Conservation (phyloP, 2,888 invertebrate genomes). For the Sclerodermus sp. region DNA sequence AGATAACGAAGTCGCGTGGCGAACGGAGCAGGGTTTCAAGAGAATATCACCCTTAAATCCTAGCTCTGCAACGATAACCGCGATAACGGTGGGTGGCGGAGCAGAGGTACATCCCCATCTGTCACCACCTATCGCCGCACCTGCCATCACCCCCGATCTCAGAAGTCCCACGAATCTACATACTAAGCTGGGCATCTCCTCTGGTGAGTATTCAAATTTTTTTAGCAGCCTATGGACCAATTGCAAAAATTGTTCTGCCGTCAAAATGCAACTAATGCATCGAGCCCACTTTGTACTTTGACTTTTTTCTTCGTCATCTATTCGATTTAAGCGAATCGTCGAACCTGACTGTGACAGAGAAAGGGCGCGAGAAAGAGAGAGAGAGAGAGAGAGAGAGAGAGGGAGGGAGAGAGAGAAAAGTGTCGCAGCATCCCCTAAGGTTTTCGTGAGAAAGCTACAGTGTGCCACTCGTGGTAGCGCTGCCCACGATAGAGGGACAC, state of each 20-base stretch:
- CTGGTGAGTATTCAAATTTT: conserved; percentile 39
- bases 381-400: background rate
- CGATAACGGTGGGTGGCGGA: conserved; percentile 40
- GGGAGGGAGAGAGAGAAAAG: background rate
- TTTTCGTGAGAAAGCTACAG: background rate
- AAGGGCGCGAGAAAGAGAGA: background rate
- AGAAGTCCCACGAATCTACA: conserved; percentile 48
- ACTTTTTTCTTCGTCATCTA: background rate
- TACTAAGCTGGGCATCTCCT: conserved; percentile 49
- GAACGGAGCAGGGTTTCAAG: conserved; percentile 49
- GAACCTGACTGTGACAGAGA: too few relatives aligned
- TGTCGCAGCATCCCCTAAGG: conserved; percentile 10
- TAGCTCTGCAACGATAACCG: conserved; percentile 36
- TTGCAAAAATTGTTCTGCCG: too few relatives aligned
- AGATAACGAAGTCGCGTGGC: conserved; percentile 52
- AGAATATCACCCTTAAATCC: conserved; percentile 45
- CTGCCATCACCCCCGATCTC: conserved; percentile 50
- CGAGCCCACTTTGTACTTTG: background rate
- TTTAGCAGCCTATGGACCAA: too few relatives aligned
- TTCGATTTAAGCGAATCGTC: too few relatives aligned
- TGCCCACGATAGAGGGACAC: conserved; percentile 26
- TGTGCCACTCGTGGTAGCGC: background rate
- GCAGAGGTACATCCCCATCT: conserved; percentile 48
- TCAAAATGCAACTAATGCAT: too few relatives aligned
- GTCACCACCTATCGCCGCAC: conserved; percentile 49